Evolutionary conservation across 2,797 vertebrate species (phyloP), one percentile per base, ranked within the genome.

Genomic region (Tapera naevia): DNA sequence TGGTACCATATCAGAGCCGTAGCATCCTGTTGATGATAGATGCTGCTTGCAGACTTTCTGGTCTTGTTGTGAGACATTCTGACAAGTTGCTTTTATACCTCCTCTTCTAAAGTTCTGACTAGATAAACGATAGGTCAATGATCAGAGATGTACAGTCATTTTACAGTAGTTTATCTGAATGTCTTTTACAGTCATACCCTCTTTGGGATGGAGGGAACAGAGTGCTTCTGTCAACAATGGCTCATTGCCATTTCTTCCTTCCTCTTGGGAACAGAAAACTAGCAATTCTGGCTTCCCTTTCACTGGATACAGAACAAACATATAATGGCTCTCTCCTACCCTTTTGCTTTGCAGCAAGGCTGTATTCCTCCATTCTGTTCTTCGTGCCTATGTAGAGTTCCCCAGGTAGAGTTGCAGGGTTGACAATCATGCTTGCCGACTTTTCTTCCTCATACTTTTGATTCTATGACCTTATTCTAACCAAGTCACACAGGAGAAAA

Each of bases 181-280:
- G 69, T 72, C 69, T 65, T 84, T 79, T 70, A 33, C n/a, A 60
- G 66, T 58, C 75, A 62, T 80, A 69, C 43, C 33, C 71, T 61
- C 33, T 91, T 60, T 72, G 65, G 76, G 37, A 58, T 80, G 65
- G 57, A 81, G 45, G 76, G 85, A 75, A 64, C 71, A 75, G 51
- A 89, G 73, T 80, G 83, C 70, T 89, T 84, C 82, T 97, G 73
- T 96, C 91, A 93, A 79, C 91, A 92, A 2, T 93, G 94, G 94
- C 92, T 94, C 70, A 0, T 51, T 89, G 87, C 91, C 73, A 88
- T 88, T 80, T 88, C 92, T 95, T 92, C 91, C 93, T 96, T 96
- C 94, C 92, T 94, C 80, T 87, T 64, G 70, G 95, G 89, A 96
- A 93, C 92, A 72, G 73, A 94, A 95, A 86, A 89, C 76, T 43